Percentiles rank a stretch among this genome's conserved stretches.
Conservation (phyloP, 2,113 vertebrate genomes). For the Haplotaxodon microlepis region DNA sequence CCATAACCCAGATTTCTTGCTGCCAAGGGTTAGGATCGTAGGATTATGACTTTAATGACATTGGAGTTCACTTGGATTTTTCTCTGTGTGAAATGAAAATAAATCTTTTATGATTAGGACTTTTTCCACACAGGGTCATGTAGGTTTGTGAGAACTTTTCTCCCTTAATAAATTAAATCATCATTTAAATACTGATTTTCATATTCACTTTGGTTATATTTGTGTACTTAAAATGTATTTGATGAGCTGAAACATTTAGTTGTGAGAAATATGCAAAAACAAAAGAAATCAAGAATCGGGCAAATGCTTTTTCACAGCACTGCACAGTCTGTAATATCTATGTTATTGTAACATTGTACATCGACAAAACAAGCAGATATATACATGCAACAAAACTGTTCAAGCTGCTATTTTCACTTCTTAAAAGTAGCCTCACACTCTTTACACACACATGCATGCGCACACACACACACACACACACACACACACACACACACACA, state of each 20-base stretch:
- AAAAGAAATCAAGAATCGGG: neutral
- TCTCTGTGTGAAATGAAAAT: neutral
- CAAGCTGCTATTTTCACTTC: neutral
- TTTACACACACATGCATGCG: neutral
- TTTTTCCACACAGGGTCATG: neutral
- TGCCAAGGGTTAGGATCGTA: neutral
- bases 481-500: neutral
- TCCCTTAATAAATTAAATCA: neutral
- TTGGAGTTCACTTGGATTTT: neutral
- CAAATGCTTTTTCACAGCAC: neutral
- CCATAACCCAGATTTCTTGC: neutral
- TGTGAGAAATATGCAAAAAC: neutral
- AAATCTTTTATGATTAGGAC: neutral
- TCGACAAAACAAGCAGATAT: neutral
- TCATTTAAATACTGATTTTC: neutral
- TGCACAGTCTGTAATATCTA: neutral
- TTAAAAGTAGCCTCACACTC: neutral
- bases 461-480: accelerated
- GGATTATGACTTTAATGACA: neutral
- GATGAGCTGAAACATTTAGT: neutral
- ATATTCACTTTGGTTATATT: neutral
- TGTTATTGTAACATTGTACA: neutral
- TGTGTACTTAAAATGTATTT: neutral
- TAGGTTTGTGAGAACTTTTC: neutral
- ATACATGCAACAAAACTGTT: neutral